Base-by-base conservation (phyloP, 1,140 invertebrate species). In the Tigriopus japonicus region DNA sequence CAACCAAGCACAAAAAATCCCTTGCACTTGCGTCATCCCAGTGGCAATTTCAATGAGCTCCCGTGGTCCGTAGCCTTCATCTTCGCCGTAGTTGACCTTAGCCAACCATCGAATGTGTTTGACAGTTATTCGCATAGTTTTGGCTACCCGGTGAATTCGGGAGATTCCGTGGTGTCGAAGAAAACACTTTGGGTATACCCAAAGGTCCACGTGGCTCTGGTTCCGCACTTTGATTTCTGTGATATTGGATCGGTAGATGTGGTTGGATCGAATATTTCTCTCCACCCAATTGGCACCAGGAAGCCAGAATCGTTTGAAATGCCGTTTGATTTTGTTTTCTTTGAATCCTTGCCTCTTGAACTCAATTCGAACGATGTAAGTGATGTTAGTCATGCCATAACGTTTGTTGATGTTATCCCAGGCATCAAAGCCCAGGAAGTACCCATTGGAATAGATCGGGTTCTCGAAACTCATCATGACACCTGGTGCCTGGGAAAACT, bases 151-250 rank as follows among this genome's bases (percentile, higher is more conserved):
- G 23, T 60, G 42, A 17, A 60, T 60, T 17, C 58, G 12, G 13
- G 58, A 28, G 21, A 60, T 52, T 17, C 58, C 58, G 49, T 60
- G 23, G 15, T 60, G 42, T 35, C 42, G 49, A 28, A 60, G 42
- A 60, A 60, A 60, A n/a, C 58, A 60, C 15, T 42, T 28, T 17
- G 58, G 58, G 12, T 53, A 42, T 6, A 60, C 58, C 58, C 58
- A 60, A 10, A 60, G 15, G 49, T 60, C 58, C n/a, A 60, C n/a
- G 6, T 43, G 42, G 28, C 55, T 58, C 10, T 43, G 42, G n/a
- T 41, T 58, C 23, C 28, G 7, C 6, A 41, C 42, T 40, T 58
- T 58, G 28, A 23, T 41, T 58, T 41, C 1, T 15, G 55, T 58
- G 21, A 58, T 15, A 58, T 40, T 58, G n/a, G 15, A 23, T n/a